These are phyloP conservation scores for Ornithoptera alexandrae DNA, from an alignment of 2,888 invertebrate species.

Conservation along the genomic window DNA sequence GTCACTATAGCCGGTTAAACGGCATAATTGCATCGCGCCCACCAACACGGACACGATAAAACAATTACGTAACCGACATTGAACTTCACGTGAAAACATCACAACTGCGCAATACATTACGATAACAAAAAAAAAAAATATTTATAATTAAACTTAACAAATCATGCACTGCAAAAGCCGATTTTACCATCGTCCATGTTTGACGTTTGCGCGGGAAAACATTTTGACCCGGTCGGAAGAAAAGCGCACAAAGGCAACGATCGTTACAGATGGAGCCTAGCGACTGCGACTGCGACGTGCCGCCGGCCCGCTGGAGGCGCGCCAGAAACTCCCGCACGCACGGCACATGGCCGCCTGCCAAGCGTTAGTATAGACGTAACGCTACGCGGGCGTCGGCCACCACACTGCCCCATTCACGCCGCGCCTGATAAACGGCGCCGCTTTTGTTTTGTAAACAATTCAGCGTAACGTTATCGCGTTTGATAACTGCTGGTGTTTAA, in stretches of 20 bases:
- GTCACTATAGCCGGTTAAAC: constrained; percentile 4
- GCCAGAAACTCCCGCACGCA: constrained; percentile 49
- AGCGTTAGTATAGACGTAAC: constrained; percentile 38
- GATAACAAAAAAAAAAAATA: constrained; percentile 12
- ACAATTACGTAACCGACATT: constrained; percentile 65
- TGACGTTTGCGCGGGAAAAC: constrained; percentile 59
- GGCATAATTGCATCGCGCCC: constrained; percentile 1
- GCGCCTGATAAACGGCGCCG: constrained; percentile 43
- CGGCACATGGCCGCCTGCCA: constrained; percentile 55
- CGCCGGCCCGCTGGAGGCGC: constrained; percentile 54
- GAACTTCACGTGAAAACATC: constrained; percentile 50
- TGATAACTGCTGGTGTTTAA: constrained; percentile 33
- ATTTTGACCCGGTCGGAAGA: constrained; percentile 42
- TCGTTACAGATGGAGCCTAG: constrained; percentile 46
- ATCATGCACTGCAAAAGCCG: constrained; percentile 38
- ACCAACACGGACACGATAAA: constrained; percentile 37
- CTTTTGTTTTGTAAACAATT: constrained; percentile 73
- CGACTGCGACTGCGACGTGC: constrained; percentile 51
- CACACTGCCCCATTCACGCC: constrained; percentile 37
- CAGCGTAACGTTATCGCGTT: constrained; percentile 48
- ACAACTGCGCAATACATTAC: constrained; percentile 42
- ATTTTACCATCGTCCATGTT: constrained; percentile 63
- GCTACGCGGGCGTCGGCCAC: constrained; percentile 29
- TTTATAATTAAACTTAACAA: constrained; percentile 5
- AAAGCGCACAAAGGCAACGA: constrained; percentile 10